Percentiles rank a stretch among this genome's conserved stretches.
These are phyloP conservation scores for Bothrops alternatus DNA, from an alignment of 2,797 vertebrate genomes.

Conservation along the genomic window DNA sequence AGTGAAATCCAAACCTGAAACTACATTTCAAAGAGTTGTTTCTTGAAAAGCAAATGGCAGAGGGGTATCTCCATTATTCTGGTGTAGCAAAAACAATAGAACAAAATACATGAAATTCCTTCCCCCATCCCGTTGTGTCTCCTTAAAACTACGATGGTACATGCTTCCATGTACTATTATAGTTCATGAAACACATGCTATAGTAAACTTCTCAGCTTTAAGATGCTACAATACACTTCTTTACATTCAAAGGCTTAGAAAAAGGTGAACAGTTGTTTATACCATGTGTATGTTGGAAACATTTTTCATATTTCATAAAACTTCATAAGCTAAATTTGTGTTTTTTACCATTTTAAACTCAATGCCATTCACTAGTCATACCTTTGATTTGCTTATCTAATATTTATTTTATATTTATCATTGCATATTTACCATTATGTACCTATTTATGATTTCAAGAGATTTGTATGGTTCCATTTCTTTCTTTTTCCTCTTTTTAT, in stretches of 20 bases:
- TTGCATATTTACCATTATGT: not conserved
- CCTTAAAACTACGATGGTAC: not conserved
- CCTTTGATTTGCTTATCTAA: not conserved
- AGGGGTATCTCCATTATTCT: not conserved
- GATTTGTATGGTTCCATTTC: not conserved
- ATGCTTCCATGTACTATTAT: not conserved
- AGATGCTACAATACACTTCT: not conserved
- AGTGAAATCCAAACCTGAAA: constrained; percentile 17
- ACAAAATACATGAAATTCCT: not conserved
- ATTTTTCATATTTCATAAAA: not conserved
- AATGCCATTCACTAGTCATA: not conserved
- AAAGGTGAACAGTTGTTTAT: not conserved
- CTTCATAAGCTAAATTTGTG: not conserved
- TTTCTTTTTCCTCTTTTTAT: not conserved
- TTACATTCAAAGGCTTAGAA: not conserved
- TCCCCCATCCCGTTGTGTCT: not conserved
- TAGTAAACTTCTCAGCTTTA: not conserved
- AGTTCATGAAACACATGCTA: not conserved
- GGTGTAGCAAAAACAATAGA: not conserved
- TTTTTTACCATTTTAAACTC: not conserved
- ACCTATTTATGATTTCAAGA: not conserved
- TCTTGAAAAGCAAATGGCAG: constrained; percentile 6
- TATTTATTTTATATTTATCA: not conserved
- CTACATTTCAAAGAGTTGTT: not conserved
- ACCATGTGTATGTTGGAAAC: not conserved